Evolutionary conservation across 2,888 invertebrate genomes (phyloP).

Genomic region (Danaus chrysippus): DNA sequence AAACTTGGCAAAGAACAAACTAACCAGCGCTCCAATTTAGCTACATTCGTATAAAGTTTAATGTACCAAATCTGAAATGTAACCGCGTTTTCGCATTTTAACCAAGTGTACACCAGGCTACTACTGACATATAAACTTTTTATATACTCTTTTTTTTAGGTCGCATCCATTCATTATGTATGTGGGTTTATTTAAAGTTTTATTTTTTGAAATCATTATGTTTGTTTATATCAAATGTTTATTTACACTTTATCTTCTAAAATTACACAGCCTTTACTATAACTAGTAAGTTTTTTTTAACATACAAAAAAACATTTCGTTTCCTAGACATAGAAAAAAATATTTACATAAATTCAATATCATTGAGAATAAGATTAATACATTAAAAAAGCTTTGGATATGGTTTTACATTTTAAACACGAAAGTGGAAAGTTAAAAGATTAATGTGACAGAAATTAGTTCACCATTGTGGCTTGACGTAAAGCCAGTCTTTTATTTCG

Average conservation of each 20-base stretch:
- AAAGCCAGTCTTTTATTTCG: conserved; percentile 49
- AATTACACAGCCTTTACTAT: conserved; percentile 4
- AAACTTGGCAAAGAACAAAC: conserved; percentile 76
- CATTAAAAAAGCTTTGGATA: no score
- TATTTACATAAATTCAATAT: no score
- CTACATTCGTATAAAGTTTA: conserved; percentile 74
- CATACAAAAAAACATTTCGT: neutral
- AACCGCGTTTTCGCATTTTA: conserved; percentile 61
- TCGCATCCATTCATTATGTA: conserved; percentile 29
- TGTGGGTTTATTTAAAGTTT: conserved; percentile 28
- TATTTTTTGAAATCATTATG: conserved; percentile 20
- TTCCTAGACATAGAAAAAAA: no score
- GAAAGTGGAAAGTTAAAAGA: conserved; percentile 28
- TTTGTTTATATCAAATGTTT: conserved; percentile 15
- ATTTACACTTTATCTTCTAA: conserved; percentile 15
- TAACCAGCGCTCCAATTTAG: conserved; percentile 74
- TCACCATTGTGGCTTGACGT: conserved; percentile 34
- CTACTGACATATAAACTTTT: conserved; percentile 31
- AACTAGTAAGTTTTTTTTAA: neutral
- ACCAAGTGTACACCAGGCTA: conserved; percentile 42
- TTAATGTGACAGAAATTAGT: conserved; percentile 36
- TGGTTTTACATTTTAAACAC: conserved; percentile 17
- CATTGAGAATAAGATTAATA: no score
- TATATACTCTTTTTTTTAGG: conserved; percentile 30
- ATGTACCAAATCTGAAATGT: conserved; percentile 73